These are phyloP conservation scores for Nesidiocoris tenuis DNA, from an alignment of 2,888 invertebrate species.

Conservation along the genomic window DNA sequence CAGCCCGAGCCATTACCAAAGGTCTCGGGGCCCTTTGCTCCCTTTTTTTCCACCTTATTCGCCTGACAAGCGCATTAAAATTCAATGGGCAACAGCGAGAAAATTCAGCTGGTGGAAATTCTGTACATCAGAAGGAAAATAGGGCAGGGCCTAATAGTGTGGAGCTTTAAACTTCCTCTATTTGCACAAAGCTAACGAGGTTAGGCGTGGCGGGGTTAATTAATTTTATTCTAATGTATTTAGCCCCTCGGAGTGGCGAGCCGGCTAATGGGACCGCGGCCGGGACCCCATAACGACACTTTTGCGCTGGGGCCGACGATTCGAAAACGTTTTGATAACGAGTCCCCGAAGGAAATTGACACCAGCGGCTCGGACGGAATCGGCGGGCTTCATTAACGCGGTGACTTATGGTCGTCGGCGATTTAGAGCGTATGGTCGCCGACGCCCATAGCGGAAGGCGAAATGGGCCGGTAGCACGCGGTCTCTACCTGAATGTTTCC, in stretches of 20 bases:
- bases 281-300: neutral
- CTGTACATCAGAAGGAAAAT: neutral
- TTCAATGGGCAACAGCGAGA: neutral
- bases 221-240: neutral
- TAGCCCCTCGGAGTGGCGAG: neutral
- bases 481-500: too few relatives aligned
- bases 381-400: too few relatives aligned
- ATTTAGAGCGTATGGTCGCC: too few relatives aligned
- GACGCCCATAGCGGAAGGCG: too few relatives aligned
- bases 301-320: neutral
- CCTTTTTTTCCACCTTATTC: neutral
- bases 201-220: neutral
- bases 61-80: neutral
- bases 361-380: too few relatives aligned
- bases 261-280: neutral
- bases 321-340: neutral
- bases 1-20: too few relatives aligned
- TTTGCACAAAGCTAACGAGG: neutral
- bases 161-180: neutral
- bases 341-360: too few relatives aligned
- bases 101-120: neutral
- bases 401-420: too few relatives aligned
- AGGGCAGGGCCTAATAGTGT: neutral
- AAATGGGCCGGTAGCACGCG: too few relatives aligned
- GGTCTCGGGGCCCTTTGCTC: too few relatives aligned